Evolutionary conservation across 2,797 vertebrate genomes (phyloP).

Genomic region (Varecia variegata): DNA sequence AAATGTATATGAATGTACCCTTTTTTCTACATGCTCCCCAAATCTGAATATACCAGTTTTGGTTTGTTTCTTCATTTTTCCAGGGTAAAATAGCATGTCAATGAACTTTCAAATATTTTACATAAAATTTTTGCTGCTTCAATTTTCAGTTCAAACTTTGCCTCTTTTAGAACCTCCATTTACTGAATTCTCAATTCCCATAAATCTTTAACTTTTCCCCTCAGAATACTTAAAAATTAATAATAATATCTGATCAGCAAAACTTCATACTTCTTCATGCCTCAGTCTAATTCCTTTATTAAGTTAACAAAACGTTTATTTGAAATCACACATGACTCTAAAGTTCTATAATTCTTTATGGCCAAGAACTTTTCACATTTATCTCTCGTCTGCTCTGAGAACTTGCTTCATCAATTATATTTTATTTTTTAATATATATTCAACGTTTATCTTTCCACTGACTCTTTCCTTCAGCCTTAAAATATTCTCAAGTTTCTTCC

Average conservation of each 20-base stretch:
- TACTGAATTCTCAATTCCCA: background rate
- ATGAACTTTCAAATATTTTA: background rate
- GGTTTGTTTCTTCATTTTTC: background rate
- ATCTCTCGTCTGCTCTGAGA: background rate
- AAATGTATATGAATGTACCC: background rate
- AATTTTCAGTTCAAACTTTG: background rate
- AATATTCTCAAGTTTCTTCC: background rate
- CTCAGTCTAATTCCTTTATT: background rate
- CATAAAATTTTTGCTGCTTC: background rate
- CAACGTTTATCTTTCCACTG: background rate
- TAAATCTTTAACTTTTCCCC: background rate
- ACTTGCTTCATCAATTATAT: background rate
- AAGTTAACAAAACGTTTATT: background rate
- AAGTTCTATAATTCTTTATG: background rate
- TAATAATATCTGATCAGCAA: background rate
- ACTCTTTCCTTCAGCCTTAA: background rate
- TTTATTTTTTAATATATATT: background rate
- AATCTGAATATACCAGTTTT: background rate
- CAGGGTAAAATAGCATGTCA: background rate
- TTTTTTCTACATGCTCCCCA: background rate
- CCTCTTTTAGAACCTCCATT: background rate
- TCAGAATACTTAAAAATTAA: background rate
- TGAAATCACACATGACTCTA: background rate
- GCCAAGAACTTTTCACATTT: background rate
- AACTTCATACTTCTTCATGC: background rate